These are phyloP conservation scores for Xestia rhomboidea DNA, from an alignment of 2,888 invertebrate genomes.

Conservation along the genomic window DNA sequence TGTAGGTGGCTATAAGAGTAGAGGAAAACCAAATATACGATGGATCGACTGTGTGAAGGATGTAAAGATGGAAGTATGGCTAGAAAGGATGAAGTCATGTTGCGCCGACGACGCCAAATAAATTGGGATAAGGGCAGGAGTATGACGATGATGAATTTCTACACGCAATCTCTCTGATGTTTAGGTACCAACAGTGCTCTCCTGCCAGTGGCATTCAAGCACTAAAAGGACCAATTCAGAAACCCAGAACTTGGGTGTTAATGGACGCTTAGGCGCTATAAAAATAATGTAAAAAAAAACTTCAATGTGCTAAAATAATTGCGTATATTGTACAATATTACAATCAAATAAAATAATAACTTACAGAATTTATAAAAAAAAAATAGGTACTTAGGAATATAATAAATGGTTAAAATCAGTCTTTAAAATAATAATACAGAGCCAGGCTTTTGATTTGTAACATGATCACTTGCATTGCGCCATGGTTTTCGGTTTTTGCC, in stretches of 20 bases:
- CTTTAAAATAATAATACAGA: slow-evolving; percentile 31
- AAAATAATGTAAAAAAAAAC: background rate
- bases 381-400: no score
- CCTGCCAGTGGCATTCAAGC: background rate
- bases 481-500: background rate
- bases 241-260: no score
- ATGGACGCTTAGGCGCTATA: no score
- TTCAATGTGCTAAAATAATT: background rate
- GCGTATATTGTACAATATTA: background rate
- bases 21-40: background rate
- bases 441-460: background rate
- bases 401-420: slow-evolving; percentile 35
- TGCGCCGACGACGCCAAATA: background rate
- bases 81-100: background rate
- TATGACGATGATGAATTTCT: background rate
- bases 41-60: background rate
- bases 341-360: background rate
- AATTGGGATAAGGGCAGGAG: background rate
- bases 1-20: background rate
- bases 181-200: background rate
- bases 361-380: background rate
- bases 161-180: background rate
- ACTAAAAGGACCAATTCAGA: no score
- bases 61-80: background rate
- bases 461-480: background rate